Base-by-base conservation (phyloP, 2,113 vertebrate genomes). In the Sus scrofa region DNA sequence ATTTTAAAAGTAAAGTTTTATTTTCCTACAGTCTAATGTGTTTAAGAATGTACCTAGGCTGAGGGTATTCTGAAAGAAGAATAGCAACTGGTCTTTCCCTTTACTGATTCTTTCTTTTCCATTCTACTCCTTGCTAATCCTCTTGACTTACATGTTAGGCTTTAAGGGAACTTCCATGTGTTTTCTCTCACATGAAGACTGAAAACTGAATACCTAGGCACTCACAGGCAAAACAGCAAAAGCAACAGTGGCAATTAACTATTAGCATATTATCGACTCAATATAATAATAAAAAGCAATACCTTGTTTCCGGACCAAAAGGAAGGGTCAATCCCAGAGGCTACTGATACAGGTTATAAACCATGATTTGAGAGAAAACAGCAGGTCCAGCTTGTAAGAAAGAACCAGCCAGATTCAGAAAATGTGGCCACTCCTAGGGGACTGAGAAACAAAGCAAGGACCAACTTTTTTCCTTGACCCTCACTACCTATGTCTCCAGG, bases 1-100 rank as follows among this genome's bases (percentile, higher is more conserved):
- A 56, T 67, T 91, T 91, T 58, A 74, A 34, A 14, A 89, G 73
- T 91, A 67, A 91, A 75, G 50, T 88, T 92, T 95, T 83, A 67
- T 84, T 86, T 86, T 89, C 77, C 34, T 88, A 82, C 18, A 88
- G 83, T 68, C 30, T 95, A 86, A 50, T 27, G 22, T 81, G 32
- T 86, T 96, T 82, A 91, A 94, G 60, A 88, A 58, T 39, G 7
- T 77, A 44, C 19, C 22, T 32, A 82, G 75, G 6, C 26, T 32
- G 77, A 68, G 60, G 88, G 78, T n/a, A 78, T 60, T 91, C 37
- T 68, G 34, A 92, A 85, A 50, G 67, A 90, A 87, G 32, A 89
- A 52, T 2, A 90, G 39, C n/a, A 50, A 39, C 37, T 96, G 37
- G 58, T 93, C 44, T 70, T 83, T 54, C 15, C 15, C 81, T 77